Evolutionary conservation across 2,888 invertebrate genomes (phyloP), one percentile per base, ranked within the genome.

Genomic region (Oxycera nigricornis): DNA sequence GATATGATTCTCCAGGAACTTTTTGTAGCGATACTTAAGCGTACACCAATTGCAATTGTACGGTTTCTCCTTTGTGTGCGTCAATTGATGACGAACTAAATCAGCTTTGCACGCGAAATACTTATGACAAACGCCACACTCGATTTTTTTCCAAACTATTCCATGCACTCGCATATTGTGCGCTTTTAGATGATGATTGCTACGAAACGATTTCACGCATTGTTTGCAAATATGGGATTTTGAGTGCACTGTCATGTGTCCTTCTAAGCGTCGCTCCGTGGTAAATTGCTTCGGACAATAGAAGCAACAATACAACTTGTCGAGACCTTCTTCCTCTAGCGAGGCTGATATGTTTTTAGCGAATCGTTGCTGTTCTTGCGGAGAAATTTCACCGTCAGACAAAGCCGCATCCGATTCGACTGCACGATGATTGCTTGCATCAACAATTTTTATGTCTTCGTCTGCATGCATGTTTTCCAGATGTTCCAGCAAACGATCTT

Each of bases 61-160:
- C 22, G 55, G 55, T 14, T 55, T 55, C 11, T 55, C 55, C 17
- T 55, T 55, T 22, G 55, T 55, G 22, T 55, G 55, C 6, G 55
- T 55, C 55, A 55, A 55, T 17, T 55, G 55, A 24, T 55, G 55
- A 6, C 55, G 55, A 6, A 55, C 55, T n/a, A 55, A 55, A 24
- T 55, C 55, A 4, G 55, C 55, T 2, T 55, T 55, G 22, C 55
- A 55, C 4, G 55, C 55, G 24, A 55, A 55, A 14, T 24, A 55
- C 17, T 24, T 20, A n/a, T 20, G 20, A 22, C 55, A 55, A 24
- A 55, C 55, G 20, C 24, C 55, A 24, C 55, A 55, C 9, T 55
- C 22, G 24, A 55, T 55, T 2, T 11, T n/a, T 14, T 55, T 55
- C 55, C 55, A 55, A 9, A 9, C 6, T 4, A 11, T 24, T 9